These are phyloP conservation scores for Tiliqua scincoides DNA, from an alignment of 2,113 vertebrate species.

Conservation along the genomic window DNA sequence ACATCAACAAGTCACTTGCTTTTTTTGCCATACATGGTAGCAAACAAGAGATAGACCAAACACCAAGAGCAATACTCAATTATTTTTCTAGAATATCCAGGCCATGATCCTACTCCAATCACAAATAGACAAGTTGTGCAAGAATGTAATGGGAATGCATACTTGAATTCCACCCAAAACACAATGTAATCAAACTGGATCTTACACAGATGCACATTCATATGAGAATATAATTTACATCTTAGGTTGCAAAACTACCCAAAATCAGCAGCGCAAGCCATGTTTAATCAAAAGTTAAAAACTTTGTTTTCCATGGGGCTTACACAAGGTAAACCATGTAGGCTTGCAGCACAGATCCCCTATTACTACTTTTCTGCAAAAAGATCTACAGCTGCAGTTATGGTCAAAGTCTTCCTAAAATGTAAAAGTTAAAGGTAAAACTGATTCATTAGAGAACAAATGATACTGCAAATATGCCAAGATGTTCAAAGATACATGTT, in stretches of 20 bases:
- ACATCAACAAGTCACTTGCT: too few species aligned
- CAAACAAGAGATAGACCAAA: neutral
- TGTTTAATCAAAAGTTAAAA: too few species aligned
- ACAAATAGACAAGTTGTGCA: neutral
- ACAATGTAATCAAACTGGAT: neutral
- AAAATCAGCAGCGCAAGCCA: too few species aligned
- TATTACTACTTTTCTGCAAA: conserved; percentile 29
- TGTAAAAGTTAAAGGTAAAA: conserved; percentile 28
- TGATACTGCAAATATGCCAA: conserved; percentile 35
- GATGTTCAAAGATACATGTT: conserved; percentile 44
- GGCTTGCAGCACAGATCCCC: conserved; percentile 16
- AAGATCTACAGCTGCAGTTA: neutral
- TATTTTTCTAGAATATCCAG: neutral
- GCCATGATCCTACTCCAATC: neutral
- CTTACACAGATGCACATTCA: neutral
- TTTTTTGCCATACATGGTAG: neutral
- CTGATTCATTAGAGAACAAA: conserved; percentile 26
- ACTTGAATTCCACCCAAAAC: neutral
- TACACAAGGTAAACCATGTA: too few species aligned
- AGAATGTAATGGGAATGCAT: neutral
- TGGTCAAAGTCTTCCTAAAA: conserved; percentile 27
- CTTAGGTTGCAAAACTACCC: neutral
- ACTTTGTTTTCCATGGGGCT: too few species aligned
- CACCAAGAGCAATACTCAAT: neutral
- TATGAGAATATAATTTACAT: neutral